Percentiles rank a stretch among this genome's conserved stretches.
phyloP scores from a whole-genome alignment of 2,113 vertebrate genomes.

The Dendropsophus ebraccatus region DNA sequence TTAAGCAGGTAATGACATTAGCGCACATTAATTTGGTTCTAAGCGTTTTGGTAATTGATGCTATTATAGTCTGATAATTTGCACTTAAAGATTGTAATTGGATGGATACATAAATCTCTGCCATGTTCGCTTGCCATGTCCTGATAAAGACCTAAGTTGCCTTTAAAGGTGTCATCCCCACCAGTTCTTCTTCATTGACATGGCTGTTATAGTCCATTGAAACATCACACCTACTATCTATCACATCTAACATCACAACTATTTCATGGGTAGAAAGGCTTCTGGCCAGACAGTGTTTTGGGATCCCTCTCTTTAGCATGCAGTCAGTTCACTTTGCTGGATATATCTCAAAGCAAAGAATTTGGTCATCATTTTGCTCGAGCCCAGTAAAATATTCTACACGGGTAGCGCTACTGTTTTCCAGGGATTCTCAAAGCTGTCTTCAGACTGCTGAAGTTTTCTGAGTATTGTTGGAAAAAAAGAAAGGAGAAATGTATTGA shows the following conservation, averaged over 20 bases:
- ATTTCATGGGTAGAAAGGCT: slow-evolving; percentile 3
- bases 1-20: slow-evolving; percentile 48
- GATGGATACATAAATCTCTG: slow-evolving; percentile 48
- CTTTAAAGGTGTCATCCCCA: not conserved
- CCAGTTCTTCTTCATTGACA: not conserved
- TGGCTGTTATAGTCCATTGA: not conserved
- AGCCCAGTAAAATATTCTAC: slow-evolving; percentile 6
- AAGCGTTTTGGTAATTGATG: slow-evolving; percentile 57
- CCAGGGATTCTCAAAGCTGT: not conserved
- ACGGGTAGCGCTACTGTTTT: not conserved
- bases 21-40: slow-evolving; percentile 50
- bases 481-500: not conserved
- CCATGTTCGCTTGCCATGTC: slow-evolving; percentile 2
- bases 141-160: slow-evolving; percentile 35
- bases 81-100: slow-evolving; percentile 57
- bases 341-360: slow-evolving; percentile 9
- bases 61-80: slow-evolving; percentile 52
- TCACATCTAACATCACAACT: no score
- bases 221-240: not conserved
- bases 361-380: not conserved
- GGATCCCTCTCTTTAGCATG: not conserved
- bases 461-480: not conserved
- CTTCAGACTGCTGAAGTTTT: not conserved
- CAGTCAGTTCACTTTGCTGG: slow-evolving; percentile 7
- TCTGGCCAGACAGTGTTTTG: slow-evolving; percentile 1